Percentiles rank a stretch among this genome's conserved stretches.
These are phyloP conservation scores for Sebastes itinus DNA, from an alignment of 2,797 vertebrate species.

Conservation along the genomic window DNA sequence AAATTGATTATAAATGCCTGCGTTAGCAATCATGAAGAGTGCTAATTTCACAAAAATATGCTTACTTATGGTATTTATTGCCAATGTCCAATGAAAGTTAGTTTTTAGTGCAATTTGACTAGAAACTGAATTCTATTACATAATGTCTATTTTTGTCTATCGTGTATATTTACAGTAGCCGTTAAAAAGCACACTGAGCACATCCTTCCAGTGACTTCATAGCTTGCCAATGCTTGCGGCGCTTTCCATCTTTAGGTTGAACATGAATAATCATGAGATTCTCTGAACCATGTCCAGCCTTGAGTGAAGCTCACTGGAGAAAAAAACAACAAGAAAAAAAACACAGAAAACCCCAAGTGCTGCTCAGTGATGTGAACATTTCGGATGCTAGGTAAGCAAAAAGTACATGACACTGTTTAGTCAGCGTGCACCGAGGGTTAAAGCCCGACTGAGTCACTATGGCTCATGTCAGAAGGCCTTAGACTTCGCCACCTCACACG, in stretches of 20 bases:
- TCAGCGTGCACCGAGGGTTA: conserved; percentile 48
- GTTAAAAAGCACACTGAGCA: neutral
- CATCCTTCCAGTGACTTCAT: conserved; percentile 19
- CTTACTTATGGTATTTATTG: neutral
- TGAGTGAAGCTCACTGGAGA: conserved; percentile 11
- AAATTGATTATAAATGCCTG: neutral
- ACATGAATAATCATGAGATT: conserved; percentile 44
- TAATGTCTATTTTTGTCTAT: neutral
- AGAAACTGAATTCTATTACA: neutral
- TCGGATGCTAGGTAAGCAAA: conserved; percentile 29
- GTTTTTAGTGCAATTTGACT: neutral
- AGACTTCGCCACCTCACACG: conserved; percentile 63
- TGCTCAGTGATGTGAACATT: conserved; percentile 36
- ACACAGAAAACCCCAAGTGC: neutral
- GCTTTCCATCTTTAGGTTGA: conserved; percentile 28
- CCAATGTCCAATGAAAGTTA: neutral
- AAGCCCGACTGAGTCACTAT: conserved; percentile 62
- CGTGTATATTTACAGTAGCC: neutral
- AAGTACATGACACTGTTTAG: conserved; percentile 38
- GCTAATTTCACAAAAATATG: neutral
- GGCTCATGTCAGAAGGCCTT: conserved; percentile 65
- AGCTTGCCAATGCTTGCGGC: conserved; percentile 10
- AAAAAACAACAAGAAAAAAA: neutral
- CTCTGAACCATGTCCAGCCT: conserved; percentile 34
- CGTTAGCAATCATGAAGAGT: neutral